Evolutionary conservation across 2,888 invertebrate genomes (phyloP).

Genomic region (Synergus gifuensis): DNA sequence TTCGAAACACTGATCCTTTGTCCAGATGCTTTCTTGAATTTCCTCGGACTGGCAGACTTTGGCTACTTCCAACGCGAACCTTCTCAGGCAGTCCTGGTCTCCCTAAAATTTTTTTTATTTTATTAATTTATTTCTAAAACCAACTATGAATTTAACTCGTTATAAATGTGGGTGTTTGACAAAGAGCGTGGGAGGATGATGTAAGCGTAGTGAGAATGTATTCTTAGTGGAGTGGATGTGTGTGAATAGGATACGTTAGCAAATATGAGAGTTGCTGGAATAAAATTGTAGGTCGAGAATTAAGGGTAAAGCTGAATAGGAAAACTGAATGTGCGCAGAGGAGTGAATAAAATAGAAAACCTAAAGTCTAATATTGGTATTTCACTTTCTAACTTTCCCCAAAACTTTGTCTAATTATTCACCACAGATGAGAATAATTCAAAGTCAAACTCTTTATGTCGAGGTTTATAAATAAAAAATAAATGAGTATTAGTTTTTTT

Average conservation of each 20-base stretch:
- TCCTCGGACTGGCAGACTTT: not conserved
- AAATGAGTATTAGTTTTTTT: no score
- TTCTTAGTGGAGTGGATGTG: not conserved
- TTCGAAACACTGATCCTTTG: slow-evolving; percentile 20
- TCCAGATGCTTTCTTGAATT: slow-evolving; percentile 14
- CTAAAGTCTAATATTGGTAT: no score
- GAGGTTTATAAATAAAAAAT: not conserved
- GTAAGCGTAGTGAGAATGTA: slow-evolving; percentile 13
- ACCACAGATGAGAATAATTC: not conserved
- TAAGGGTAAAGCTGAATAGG: not conserved
- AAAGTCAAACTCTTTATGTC: not conserved
- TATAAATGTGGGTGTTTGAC: not conserved
- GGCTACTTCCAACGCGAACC: not conserved
- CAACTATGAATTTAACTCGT: not conserved
- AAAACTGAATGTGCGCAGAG: not conserved
- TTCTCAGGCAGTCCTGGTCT: slow-evolving; percentile 10
- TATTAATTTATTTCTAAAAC: not conserved
- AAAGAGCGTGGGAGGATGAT: slow-evolving; percentile 25
- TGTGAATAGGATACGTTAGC: not conserved
- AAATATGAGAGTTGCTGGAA: not conserved
- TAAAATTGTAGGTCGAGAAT: not conserved
- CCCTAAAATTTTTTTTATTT: not conserved
- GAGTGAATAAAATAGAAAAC: no score
- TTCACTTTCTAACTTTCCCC: no score
- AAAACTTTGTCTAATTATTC: no score